Conservation (phyloP, 2,797 vertebrate genomes). For the Ara ararauna region DNA sequence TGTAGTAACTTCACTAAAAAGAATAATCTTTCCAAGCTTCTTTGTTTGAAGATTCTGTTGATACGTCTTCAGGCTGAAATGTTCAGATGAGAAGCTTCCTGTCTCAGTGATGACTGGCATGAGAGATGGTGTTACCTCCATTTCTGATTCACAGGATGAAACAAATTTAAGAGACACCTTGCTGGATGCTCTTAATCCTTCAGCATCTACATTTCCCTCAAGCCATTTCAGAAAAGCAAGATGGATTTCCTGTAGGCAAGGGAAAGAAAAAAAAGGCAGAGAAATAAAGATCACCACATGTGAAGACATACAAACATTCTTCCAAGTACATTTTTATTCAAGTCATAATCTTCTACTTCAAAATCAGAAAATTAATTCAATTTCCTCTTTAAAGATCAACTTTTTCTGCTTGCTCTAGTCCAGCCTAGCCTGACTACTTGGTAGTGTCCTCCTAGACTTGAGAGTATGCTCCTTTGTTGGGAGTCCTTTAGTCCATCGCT, state of each 20-base stretch:
- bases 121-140: slow-evolving; percentile 59
- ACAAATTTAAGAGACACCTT: slow-evolving; percentile 80
- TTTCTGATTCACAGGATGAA: slow-evolving; percentile 42
- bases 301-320: background rate
- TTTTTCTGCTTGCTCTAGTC: background rate
- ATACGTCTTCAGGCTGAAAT: slow-evolving; percentile 87
- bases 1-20: slow-evolving; percentile 86
- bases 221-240: slow-evolving; percentile 82
- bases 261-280: background rate
- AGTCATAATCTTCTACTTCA: background rate
- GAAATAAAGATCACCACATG: background rate
- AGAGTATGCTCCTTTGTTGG: rapidly evolving
- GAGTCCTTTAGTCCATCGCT: background rate
- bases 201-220: slow-evolving; percentile 62
- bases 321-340: background rate
- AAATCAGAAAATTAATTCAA: background rate
- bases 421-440: background rate
- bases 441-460: background rate
- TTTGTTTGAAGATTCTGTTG: slow-evolving; percentile 82
- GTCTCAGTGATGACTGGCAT: slow-evolving; percentile 81
- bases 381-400: background rate
- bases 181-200: slow-evolving; percentile 75
- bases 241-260: slow-evolving; percentile 64
- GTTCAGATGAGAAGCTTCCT: slow-evolving; percentile 70
- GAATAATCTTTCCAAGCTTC: slow-evolving; percentile 83